phyloP scores from a whole-genome alignment of 2,113 vertebrate genomes.

The Clupea harengus region DNA sequence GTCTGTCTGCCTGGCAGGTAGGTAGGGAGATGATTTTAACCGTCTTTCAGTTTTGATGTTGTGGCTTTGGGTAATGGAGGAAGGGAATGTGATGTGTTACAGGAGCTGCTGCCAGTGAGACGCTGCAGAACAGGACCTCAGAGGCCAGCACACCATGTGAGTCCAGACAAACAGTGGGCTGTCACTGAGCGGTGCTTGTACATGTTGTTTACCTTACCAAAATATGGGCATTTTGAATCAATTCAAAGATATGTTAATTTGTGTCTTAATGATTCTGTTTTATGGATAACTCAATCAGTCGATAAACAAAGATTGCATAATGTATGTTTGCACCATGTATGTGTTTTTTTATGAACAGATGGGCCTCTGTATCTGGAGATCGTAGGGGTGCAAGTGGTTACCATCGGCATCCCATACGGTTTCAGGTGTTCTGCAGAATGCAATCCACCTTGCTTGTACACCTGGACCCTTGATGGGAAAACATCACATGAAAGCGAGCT shows the following conservation, averaged over 20 bases:
- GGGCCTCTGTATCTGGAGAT: slow-evolving; percentile 32
- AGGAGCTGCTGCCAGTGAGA: neutral
- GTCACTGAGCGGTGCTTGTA: neutral
- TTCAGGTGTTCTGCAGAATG: slow-evolving; percentile 26
- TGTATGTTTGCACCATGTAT: no score
- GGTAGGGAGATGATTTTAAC: no score
- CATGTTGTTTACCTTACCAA: neutral
- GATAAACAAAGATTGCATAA: no score
- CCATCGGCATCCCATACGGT: slow-evolving; percentile 36
- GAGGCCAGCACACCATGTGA: neutral
- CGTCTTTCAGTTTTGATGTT: neutral
- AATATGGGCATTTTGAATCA: neutral
- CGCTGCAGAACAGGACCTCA: neutral
- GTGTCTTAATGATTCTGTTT: neutral
- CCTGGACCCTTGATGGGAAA: slow-evolving; percentile 27
- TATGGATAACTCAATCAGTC: no score
- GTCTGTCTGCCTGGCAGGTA: neutral
- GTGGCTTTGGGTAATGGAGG: neutral
- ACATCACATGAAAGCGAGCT: slow-evolving; percentile 23
- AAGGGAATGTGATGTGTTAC: neutral
- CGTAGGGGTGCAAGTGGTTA: neutral
- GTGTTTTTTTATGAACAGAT: neutral
- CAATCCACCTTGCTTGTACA: slow-evolving; percentile 28
- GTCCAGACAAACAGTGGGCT: neutral
- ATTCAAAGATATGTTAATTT: neutral